Evolutionary conservation across 2,797 vertebrate species (phyloP), one percentile per base, ranked within the genome.

Genomic region (Onychomys torridus): DNA sequence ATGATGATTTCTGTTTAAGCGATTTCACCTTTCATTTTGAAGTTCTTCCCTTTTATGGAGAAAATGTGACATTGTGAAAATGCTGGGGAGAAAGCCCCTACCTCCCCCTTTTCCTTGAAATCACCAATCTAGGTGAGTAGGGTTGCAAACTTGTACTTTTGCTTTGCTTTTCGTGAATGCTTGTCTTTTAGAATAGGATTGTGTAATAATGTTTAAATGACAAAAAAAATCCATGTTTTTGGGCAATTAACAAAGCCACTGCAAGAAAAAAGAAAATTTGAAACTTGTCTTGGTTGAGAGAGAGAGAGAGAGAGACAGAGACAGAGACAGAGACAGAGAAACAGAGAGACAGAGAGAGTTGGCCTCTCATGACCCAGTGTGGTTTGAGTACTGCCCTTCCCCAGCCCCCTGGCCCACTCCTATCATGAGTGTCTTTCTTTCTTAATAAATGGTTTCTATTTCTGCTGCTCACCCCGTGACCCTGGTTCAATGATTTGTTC

Each of bases 211-310:
- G 99, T 99, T 98, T 99, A 98, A 99, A 98, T 98, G 98, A 29
- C 8, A 97, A 97, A 98, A 98, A 98, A 96, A 40, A 98, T 92
- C 46, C 91, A 94, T 85, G 96, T 98, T 98, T 99, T 99, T 99
- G 99, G 99, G 99, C 99, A 99, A 99, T 99, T 99, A 99, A 99
- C 99, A 99, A 99, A 99, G 99, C 99, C 99, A 99, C 98, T 99
- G 99, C 99, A 98, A 99, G 98, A 98, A 98, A 84, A 76, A 25
- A 65, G 17, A 65, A 63, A 99, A 98, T 97, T 6, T 59, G 99
- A 98, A 98, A 98, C 97, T 97, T 98, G 98, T 98, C 98, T 98
- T 99, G 98, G 98, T 99, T 17, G 4, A 8, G 14, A 67, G 23
- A 34, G 32, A 67, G 16, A 34, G 11, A 67, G 16, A 34, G 32